Evolutionary conservation across 2,888 invertebrate species (phyloP), one percentile per base, ranked within the genome.

Genomic region (Micropterix aruncella): DNA sequence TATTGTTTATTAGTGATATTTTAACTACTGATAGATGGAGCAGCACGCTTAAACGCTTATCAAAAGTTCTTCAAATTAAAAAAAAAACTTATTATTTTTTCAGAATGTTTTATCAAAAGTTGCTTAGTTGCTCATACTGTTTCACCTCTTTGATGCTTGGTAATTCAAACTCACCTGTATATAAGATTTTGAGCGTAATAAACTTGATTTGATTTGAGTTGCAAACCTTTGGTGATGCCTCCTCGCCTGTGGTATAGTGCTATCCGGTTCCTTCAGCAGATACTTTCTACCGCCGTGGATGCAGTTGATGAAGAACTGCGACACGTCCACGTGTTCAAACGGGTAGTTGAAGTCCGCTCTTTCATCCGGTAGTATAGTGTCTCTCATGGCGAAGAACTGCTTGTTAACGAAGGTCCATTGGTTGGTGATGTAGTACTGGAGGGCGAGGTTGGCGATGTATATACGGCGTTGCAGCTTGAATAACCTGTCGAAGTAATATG

Each of bases 391-490:
- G 2, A 73, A 51, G 43, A 78, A 65, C 52, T 83, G 83, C 0
- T 68, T 57, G 51, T 85, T 86, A 40, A 64, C 60, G 54, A 91
- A 90, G 0, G 64, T 65, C 93, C 93, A 95, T 50, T 84, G 75
- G 53, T 83, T 79, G 1, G 70, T 73, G 1, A 83, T 70, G 57
- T 90, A 94, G 59, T 83, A 83, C 12, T 75, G 66, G 2, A 94
- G 58, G 0, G 83, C 83, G 44, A 70, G 65, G 54, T 83, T 80
- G 0, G 90, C 83, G 16, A 74, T 75, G 60, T 81, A 90, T 41
- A 94, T 80, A 52, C 80, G 80, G n/a, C 83, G 73, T 57, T 93
- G 92, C 18, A 92, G 57, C 60, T 76, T 82, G 7, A 89, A 62
- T 47, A 93, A 67, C 64, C 92, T 93, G 57, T 37, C 4, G 16